Conservation (phyloP, 2,888 invertebrate genomes). For the Leistus spinibarbis region DNA sequence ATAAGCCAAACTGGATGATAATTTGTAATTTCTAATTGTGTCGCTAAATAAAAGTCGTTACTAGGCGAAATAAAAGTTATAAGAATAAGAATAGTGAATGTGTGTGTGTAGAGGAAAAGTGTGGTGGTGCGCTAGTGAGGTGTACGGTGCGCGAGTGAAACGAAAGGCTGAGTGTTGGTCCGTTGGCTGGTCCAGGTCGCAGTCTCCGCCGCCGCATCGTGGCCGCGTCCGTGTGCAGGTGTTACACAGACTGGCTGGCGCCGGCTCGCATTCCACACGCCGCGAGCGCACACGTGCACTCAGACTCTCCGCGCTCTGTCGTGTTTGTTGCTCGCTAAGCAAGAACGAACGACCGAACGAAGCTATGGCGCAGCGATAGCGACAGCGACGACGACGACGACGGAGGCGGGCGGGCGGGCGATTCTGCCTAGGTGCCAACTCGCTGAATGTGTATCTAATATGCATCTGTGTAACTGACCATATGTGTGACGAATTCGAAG, state of each 20-base stretch:
- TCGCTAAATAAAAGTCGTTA: too few species aligned
- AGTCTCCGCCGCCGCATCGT: not conserved
- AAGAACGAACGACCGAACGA: not conserved
- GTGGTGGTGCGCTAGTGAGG: not conserved
- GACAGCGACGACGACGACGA: not conserved
- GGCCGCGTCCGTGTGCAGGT: constrained; percentile 59
- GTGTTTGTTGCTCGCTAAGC: not conserved
- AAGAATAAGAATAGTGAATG: too few species aligned
- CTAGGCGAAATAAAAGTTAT: too few species aligned
- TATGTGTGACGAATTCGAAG: not conserved
- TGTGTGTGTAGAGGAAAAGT: too few species aligned
- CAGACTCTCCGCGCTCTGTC: too few species aligned
- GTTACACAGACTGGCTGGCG: constrained; percentile 70
- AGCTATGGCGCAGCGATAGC: not conserved
- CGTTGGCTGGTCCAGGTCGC: not conserved
- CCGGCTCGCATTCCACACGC: constrained; percentile 64
- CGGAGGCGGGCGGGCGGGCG: not conserved
- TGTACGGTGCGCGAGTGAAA: not conserved
- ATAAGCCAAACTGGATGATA: too few species aligned
- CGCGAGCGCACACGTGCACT: constrained; percentile 56
- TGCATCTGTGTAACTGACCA: not conserved
- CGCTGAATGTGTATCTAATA: not conserved
- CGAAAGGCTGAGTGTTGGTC: not conserved
- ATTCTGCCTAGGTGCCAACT: not conserved
- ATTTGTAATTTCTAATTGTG: too few species aligned